Percentiles rank a stretch among this genome's conserved stretches.
phyloP scores from a whole-genome alignment of 2,797 vertebrate genomes.

The Myotis findleyi region DNA sequence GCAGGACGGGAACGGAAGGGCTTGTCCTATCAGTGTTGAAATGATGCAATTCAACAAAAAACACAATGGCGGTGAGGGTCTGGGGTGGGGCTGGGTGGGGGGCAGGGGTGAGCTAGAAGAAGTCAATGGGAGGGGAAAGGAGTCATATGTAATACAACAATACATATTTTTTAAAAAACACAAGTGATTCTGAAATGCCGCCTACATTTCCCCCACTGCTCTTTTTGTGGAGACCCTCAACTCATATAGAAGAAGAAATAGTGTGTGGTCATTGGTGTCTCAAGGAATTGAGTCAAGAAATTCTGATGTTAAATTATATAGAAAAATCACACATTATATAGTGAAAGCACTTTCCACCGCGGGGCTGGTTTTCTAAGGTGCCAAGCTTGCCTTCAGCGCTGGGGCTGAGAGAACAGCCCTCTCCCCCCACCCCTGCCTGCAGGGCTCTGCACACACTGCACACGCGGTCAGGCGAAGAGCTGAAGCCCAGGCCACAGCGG shows the following conservation, averaged over 20 bases:
- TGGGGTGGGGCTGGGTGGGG: accelerated
- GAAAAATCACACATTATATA: neutral
- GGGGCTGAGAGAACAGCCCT: no score
- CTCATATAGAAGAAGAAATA: neutral
- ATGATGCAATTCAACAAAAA: neutral
- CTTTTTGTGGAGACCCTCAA: neutral
- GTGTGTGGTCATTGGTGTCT: neutral
- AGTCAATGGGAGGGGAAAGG: no score
- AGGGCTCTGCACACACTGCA: neutral
- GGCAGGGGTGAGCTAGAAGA: no score
- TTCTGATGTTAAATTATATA: neutral
- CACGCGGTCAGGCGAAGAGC: accelerated
- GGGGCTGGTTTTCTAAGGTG: accelerated
- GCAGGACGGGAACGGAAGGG: accelerated
- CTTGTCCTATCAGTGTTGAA: neutral
- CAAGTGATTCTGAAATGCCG: neutral
- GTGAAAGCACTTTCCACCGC: neutral
- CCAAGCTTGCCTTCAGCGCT: no score
- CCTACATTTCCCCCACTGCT: neutral
- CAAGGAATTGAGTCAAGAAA: neutral
- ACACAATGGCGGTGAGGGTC: no score
- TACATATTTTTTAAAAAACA: no score
- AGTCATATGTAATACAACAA: no score
- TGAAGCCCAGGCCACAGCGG: neutral
- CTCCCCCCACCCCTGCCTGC: no score